Percentiles rank a stretch among this genome's conserved stretches.
Evolutionary conservation across 1,140 invertebrate genomes (phyloP).

Genomic region (Tyrophagus putrescentiae): DNA sequence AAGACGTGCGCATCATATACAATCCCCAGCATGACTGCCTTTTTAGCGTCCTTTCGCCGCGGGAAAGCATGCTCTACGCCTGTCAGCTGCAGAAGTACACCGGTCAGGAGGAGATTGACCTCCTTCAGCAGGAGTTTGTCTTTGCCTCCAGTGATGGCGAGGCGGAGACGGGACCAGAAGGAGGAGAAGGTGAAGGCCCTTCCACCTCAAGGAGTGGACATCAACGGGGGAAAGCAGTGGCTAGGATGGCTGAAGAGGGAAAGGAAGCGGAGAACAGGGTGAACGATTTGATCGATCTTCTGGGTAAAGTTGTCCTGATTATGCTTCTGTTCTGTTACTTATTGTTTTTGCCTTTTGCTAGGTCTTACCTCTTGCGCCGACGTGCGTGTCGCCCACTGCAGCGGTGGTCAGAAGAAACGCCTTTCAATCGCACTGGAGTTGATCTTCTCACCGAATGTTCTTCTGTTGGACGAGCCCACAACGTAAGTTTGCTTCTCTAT

Average conservation of each 20-base stretch:
- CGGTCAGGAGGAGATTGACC: constrained; percentile 18
- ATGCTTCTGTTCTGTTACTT: no score
- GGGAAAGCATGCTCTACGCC: constrained; percentile 22
- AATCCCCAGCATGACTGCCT: constrained; percentile 23
- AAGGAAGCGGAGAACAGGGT: background rate
- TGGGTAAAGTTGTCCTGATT: background rate
- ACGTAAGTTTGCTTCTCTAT: no score
- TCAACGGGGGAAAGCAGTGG: background rate
- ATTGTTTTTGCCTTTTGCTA: background rate
- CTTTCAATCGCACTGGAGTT: constrained; percentile 86
- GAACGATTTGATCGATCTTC: background rate
- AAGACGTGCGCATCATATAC: constrained; percentile 20
- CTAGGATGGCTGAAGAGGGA: background rate
- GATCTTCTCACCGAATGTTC: constrained; percentile 85
- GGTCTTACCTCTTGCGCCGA: constrained; percentile 19
- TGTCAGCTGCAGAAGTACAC: constrained; percentile 20
- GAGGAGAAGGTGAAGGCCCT: background rate
- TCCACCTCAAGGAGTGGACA: background rate
- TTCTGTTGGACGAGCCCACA: constrained; percentile 94
- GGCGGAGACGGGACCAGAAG: background rate
- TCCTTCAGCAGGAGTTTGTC: no score
- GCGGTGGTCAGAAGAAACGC: constrained; percentile 76
- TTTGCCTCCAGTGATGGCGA: no score
- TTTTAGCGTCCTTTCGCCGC: constrained; percentile 20
- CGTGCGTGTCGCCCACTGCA: constrained; percentile 9